A percentile compares a stretch with the other conserved stretches of the same genome.
phyloP scores from a whole-genome alignment of 1,140 invertebrate species.

The Drosophila pachea region DNA sequence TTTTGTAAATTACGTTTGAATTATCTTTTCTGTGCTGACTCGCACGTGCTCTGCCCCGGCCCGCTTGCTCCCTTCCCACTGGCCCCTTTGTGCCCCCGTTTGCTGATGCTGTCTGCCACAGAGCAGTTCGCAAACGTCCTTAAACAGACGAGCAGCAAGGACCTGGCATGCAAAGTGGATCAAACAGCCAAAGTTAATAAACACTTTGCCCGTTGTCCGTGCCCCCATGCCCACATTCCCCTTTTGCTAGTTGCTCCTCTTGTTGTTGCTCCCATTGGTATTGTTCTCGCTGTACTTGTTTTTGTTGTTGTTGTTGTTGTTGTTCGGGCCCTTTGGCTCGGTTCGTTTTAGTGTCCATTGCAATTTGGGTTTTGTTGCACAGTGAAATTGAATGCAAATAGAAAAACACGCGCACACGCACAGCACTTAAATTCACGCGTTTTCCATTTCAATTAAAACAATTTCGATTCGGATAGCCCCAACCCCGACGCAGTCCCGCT shows the following conservation, averaged over 20 bases:
- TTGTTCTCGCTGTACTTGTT: not conserved
- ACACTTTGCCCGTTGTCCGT: constrained; percentile 56
- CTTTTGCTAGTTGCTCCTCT: not conserved
- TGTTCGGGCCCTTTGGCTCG: constrained; percentile 2
- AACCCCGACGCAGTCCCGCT: not conserved
- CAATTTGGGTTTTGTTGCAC: constrained; percentile 71
- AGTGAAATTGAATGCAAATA: constrained; percentile 76
- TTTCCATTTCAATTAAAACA: constrained; percentile 76
- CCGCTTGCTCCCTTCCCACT: not conserved
- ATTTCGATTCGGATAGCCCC: constrained; percentile 38
- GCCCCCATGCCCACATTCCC: not conserved
- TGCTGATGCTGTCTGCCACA: constrained; percentile 31
- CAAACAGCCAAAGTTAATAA: constrained; percentile 77
- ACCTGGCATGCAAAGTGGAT: constrained; percentile 65
- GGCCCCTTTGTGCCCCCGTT: not conserved
- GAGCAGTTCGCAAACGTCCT: constrained; percentile 64
- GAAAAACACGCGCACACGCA: constrained; percentile 57
- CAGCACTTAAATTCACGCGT: constrained; percentile 72
- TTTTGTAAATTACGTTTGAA: constrained; percentile 77
- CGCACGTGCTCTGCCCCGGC: not conserved
- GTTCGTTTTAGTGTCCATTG: constrained; percentile 62
- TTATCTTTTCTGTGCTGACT: constrained; percentile 54
- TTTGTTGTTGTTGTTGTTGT: not conserved
- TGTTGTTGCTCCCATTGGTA: not conserved
- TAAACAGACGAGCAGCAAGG: constrained; percentile 35